A percentile compares a stretch with the other conserved stretches of the same genome.
Evolutionary conservation across 2,797 vertebrate genomes (phyloP).

Genomic region (Otolemur crassicaudatus): DNA sequence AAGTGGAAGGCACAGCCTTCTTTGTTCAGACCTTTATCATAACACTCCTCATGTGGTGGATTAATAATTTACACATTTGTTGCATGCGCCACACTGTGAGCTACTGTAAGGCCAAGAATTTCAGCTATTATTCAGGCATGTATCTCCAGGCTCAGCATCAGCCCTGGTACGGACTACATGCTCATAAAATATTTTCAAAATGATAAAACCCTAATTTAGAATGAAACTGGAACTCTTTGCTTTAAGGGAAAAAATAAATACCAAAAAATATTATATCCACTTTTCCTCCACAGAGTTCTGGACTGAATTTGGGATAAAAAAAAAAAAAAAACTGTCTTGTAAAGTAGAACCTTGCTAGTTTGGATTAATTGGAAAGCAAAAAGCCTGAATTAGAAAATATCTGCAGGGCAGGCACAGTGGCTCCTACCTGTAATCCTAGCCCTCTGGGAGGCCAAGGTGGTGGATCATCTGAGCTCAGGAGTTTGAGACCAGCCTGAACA

Average conservation of each 20-base stretch:
- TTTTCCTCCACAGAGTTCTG: neutral
- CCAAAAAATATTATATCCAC: neutral
- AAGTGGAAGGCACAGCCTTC: neutral
- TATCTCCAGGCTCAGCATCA: slow-evolving; percentile 12
- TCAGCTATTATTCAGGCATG: neutral
- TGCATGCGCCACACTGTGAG: neutral
- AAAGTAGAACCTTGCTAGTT: slow-evolving; percentile 26
- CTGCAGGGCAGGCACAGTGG: too few relatives aligned
- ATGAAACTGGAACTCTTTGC: slow-evolving; percentile 11
- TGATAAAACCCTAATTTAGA: neutral
- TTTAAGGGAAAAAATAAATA: slow-evolving; percentile 50
- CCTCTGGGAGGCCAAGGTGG: too few relatives aligned
- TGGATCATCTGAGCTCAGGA: too few relatives aligned
- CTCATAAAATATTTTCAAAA: neutral
- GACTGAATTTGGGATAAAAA: neutral
- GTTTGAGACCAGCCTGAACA: too few relatives aligned
- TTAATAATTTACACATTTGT: neutral
- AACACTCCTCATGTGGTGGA: neutral
- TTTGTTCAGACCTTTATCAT: neutral
- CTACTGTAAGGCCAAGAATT: neutral
- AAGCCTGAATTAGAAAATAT: slow-evolving; percentile 21
- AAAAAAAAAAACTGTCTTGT: neutral
- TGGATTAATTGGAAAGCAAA: slow-evolving; percentile 15
- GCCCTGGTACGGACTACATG: neutral
- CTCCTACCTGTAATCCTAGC: too few relatives aligned